Conservation (phyloP, 2,113 vertebrate genomes). For the Falcunculus frontatus region DNA sequence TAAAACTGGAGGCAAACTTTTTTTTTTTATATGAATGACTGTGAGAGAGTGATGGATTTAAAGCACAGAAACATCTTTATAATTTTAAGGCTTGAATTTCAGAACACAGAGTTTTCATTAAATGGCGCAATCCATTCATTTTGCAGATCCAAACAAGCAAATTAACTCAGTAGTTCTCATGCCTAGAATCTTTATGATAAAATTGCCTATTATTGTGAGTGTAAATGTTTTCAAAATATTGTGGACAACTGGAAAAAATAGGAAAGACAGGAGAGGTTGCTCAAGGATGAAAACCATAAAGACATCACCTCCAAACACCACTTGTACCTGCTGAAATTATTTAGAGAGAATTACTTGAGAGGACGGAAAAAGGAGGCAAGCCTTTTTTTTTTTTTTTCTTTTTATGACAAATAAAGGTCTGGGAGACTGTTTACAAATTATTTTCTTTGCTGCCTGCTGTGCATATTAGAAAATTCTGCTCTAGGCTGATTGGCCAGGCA, state of each 20-base stretch:
- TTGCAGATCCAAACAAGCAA: conserved; percentile 44
- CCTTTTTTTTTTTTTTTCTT: neutral
- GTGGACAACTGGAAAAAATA: neutral
- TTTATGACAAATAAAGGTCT: neutral
- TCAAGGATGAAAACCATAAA: neutral
- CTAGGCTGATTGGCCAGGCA: neutral
- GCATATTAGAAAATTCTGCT: neutral
- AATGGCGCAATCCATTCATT: conserved; percentile 26
- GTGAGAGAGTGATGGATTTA: conserved; percentile 5
- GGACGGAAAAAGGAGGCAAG: neutral
- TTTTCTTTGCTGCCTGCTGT: neutral
- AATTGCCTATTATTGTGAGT: conserved; percentile 43
- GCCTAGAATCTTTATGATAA: conserved; percentile 50
- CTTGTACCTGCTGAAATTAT: neutral
- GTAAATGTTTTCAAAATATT: conserved; percentile 53
- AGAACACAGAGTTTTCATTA: conserved; percentile 34
- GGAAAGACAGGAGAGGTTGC: neutral
- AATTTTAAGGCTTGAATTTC: conserved; percentile 44
- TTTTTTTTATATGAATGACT: neutral
- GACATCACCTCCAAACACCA: neutral
- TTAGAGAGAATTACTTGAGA: neutral
- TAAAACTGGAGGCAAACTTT: conserved; percentile 15
- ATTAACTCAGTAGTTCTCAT: conserved; percentile 51
- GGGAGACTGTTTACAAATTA: neutral
- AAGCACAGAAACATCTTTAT: conserved; percentile 18